phyloP scores from a whole-genome alignment of 2,888 invertebrate genomes.

The Lasioglossum morio region DNA sequence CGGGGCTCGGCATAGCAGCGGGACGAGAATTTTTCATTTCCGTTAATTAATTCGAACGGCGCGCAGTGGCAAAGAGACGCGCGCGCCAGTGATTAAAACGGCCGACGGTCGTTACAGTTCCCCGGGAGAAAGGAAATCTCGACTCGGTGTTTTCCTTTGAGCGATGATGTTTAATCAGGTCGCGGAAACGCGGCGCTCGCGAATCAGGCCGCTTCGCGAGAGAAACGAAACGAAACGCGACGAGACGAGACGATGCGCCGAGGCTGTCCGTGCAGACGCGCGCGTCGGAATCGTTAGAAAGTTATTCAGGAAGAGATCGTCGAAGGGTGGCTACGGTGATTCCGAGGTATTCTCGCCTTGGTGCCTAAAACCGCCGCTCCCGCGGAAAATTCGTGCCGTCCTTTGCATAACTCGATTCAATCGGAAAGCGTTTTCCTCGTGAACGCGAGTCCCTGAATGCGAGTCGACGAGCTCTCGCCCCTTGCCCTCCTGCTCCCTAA shows the following conservation, averaged over 20 bases:
- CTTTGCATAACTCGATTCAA: slow-evolving; percentile 78
- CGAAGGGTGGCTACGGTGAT: slow-evolving; percentile 46
- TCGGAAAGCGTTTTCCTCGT: slow-evolving; percentile 72
- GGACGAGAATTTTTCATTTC: slow-evolving; percentile 48
- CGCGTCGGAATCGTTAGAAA: slow-evolving; percentile 62
- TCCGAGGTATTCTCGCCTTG: slow-evolving; percentile 51
- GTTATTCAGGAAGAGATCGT: slow-evolving; percentile 56
- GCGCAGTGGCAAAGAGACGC: slow-evolving; percentile 28
- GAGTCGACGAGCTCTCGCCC: slow-evolving; percentile 54
- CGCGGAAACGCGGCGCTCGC: slow-evolving; percentile 15
- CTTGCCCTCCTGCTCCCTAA: not conserved
- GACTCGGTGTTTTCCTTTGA: slow-evolving; percentile 41
- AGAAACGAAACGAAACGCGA: not conserved
- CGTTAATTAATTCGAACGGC: slow-evolving; percentile 50
- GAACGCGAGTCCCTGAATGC: slow-evolving; percentile 65
- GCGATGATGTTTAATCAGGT: slow-evolving; percentile 48
- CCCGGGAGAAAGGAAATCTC: slow-evolving; percentile 9
- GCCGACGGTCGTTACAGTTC: slow-evolving; percentile 34
- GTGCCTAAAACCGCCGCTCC: slow-evolving; percentile 52
- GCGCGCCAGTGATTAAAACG: slow-evolving; percentile 40
- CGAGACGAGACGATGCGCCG: not conserved
- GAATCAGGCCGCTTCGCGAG: not conserved
- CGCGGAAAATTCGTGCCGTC: slow-evolving; percentile 69
- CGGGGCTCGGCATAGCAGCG: not conserved
- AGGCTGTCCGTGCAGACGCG: not conserved